Conservation (phyloP, 2,113 vertebrate species). For the Etia nguti region DNA sequence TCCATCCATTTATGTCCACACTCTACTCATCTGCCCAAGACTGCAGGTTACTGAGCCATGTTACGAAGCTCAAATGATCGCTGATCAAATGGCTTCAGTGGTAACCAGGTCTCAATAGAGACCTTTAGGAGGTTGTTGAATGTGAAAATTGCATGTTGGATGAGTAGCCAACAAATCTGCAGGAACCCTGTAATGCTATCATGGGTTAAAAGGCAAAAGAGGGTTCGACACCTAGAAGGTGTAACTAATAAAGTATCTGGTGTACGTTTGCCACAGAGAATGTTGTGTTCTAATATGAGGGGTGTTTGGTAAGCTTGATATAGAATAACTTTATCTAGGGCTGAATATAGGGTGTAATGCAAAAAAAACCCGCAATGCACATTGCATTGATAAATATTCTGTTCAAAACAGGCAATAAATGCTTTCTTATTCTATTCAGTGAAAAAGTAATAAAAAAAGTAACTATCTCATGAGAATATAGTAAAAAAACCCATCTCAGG, state of each 20-base stretch:
- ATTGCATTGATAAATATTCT: neutral
- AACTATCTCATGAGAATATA: neutral
- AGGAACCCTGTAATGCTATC: neutral
- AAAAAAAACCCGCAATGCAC: no score
- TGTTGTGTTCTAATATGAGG: neutral
- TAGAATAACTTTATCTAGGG: neutral
- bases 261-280: neutral
- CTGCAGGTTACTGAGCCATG: neutral
- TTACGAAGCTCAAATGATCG: neutral
- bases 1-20: neutral
- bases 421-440: neutral
- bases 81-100: neutral
- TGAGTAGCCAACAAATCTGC: neutral
- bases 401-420: neutral
- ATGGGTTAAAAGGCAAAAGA: neutral
- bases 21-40: neutral
- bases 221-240: neutral
- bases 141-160: neutral
- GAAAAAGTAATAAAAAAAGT: neutral
- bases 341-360: neutral
- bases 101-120: neutral
- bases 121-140: neutral
- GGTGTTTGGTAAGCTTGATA: fast-evolving
- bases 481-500: no score
- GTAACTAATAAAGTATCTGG: neutral